Base-by-base conservation (phyloP, 2,888 invertebrate genomes). In the Drosophila conformis region DNA sequence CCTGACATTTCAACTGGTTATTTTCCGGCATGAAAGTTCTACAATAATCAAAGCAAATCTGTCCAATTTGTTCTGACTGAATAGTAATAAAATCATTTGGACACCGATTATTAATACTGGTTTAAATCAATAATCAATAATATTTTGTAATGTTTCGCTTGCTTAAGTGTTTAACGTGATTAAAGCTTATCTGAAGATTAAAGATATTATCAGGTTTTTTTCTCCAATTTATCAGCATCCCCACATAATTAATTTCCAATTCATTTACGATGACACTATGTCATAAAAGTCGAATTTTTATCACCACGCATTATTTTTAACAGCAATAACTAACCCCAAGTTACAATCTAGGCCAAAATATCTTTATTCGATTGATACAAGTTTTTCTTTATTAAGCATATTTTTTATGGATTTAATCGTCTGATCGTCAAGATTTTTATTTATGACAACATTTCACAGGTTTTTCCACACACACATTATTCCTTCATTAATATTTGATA, bases 31-130 rank as follows among this genome's bases (percentile, higher is more conserved):
- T 61, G 29, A 42, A 64, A 63, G 42, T 56, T 38, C 13, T 35
- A 66, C 40, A 65, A 65, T 56, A 54, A 72, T 42, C 40, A 60
- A 59, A 52, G 33, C 5, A 70, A 29, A 27, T 35, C 31, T 68
- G 13, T 36, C 13, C 13, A 64, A 64, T 15, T 38, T 31, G 1
- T 31, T 13, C 11, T 13, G 10, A 29, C 46, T 29, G 6, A 15
- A 25, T 15, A 25, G 5, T 42, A 21, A 21, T 4, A 46, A 15
- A 4, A 7, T 46, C 1, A 46, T 46, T 42, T 42, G 21, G n/a
- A n/a, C 40, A n/a, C 1, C 7, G 21, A 13, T 13, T 13, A n/a
- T 13, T 42, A 21, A 42, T 42, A 36, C 13, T 21, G 13, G 21
- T 3, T 11, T 6, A 21, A 21, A 42, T 42, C 6, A 46, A 21